Evolutionary conservation across 1,140 invertebrate species (phyloP).

Genomic region (Drosophila sturtevanti): DNA sequence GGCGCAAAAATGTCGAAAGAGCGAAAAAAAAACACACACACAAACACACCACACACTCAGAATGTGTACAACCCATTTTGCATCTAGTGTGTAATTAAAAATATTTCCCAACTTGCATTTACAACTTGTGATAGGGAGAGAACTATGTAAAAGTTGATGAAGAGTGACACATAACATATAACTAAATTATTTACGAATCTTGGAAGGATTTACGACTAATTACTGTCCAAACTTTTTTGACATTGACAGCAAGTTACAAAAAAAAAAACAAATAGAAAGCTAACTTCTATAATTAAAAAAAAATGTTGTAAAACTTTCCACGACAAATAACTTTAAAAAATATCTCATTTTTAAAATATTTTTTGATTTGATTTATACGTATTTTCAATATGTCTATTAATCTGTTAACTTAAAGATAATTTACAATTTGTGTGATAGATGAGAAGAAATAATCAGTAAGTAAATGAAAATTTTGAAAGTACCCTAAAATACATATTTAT

Average conservation of each 20-base stretch:
- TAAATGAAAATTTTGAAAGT: too few species aligned
- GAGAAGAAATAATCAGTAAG: too few species aligned
- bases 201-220: neutral
- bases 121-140: neutral
- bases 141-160: neutral
- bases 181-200: neutral
- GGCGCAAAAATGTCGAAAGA: constrained; percentile 9
- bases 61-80: neutral
- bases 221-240: neutral
- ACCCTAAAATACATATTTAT: too few species aligned
- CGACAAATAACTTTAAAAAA: too few species aligned
- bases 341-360: too few species aligned
- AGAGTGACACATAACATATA: neutral
- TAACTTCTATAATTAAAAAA: too few species aligned
- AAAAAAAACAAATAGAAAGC: neutral
- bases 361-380: too few species aligned
- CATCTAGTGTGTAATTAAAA: constrained; percentile 27
- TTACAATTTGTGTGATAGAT: too few species aligned
- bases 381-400: too few species aligned
- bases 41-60: too few species aligned
- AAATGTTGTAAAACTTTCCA: too few species aligned
- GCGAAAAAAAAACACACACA: neutral
- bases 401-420: too few species aligned
- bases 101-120: constrained; percentile 17
- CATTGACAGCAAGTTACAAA: neutral